Base-by-base conservation (phyloP, 2,888 invertebrate species). In the Calliscelio sp. region DNA sequence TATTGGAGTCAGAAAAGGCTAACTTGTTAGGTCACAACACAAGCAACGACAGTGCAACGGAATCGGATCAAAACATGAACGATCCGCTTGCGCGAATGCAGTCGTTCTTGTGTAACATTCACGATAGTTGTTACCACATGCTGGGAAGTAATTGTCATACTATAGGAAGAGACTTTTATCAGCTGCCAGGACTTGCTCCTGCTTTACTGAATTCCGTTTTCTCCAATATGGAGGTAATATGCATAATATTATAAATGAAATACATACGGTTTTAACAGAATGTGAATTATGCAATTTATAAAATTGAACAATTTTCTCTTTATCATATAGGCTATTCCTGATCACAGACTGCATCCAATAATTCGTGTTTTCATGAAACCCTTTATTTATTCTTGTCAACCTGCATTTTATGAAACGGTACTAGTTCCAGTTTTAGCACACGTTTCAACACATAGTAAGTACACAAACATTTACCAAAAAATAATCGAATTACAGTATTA, bases 141-240 rank as follows among this genome's bases (percentile, higher is more conserved):
- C 94, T 97, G 90, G 97, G 97, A 24, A 93, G 93, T 46, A 91
- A 90, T 55, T 93, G 93, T 59, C 92, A 93, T 53, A 92, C 96
- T 6, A 94, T 98, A n/a, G 97, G 97, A 0, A 95, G 97, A 88
- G 97, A 98, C 94, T 95, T 98, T 89, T 98, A 97, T 93, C 95
- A 95, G 84, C 94, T 96, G 84, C 95, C 96, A 7, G 96, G 96
- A 61, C 95, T 98, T 66, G 96, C 97, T 41, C 94, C 95, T 84
- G 96, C 96, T 68, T 94, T 98, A 63, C 94, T 96, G 1, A 95
- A 95, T 86, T 96, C 97, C 74, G 95, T 97, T 81, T 95, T 97
- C 87, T 94, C 95, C 66, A 95, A 95, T 88, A 94, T 97, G 90
- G 95, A 95, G 90, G 94, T 95, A n/a, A n/a, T n/a, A n/a, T n/a